Evolutionary conservation across 2,797 vertebrate species (phyloP).

Genomic region (Alosa sapidissima): DNA sequence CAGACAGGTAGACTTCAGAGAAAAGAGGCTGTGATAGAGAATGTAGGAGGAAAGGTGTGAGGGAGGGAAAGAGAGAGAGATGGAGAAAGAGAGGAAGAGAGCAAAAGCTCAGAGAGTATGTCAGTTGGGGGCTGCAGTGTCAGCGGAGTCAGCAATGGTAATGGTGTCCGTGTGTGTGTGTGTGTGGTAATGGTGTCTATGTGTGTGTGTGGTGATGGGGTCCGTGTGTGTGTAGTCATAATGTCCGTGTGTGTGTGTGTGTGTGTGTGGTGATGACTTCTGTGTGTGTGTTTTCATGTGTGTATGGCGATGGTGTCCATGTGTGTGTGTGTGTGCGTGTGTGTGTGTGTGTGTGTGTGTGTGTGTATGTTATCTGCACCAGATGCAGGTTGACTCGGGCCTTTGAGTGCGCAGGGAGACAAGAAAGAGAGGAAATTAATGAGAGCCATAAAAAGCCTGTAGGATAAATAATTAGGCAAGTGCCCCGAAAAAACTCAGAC

Average conservation of each 20-base stretch:
- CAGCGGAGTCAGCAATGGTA: background rate
- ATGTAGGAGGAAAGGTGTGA: background rate
- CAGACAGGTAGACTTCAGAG: background rate
- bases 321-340: constrained; percentile 60
- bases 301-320: constrained; percentile 37
- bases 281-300: constrained; percentile 54
- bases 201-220: constrained; percentile 43
- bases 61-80: background rate
- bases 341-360: constrained; percentile 19
- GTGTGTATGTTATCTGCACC: constrained; percentile 73
- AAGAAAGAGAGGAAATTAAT: constrained; percentile 77
- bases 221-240: too few species aligned
- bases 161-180: constrained; percentile 53
- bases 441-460: constrained; percentile 75
- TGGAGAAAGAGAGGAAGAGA: background rate
- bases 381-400: constrained; percentile 78
- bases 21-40: background rate
- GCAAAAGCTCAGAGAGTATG: background rate
- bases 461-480: constrained; percentile 80
- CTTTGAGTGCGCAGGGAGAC: constrained; percentile 70
- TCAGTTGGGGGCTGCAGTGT: background rate
- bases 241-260: constrained; percentile 51
- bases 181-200: background rate
- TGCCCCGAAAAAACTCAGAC: constrained; percentile 50
- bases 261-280: too few species aligned